phyloP scores from a whole-genome alignment of 2,888 invertebrate genomes.

The Meiosimyza platycephala region DNA sequence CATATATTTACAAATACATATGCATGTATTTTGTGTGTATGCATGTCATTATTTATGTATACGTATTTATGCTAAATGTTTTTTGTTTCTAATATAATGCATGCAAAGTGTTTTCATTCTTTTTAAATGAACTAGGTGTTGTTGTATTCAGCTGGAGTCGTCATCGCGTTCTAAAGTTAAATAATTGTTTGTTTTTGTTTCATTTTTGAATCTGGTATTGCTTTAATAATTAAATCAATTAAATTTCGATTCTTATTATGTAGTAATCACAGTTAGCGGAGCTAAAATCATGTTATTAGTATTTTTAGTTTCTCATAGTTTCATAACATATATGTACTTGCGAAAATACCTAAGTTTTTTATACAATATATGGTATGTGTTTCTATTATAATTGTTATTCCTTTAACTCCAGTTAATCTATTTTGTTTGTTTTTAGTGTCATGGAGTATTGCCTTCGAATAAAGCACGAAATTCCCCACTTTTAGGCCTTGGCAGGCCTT shows the following conservation, averaged over 20 bases:
- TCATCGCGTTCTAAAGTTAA: constrained; percentile 44
- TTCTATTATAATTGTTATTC: not conserved
- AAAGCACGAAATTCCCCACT: constrained; percentile 68
- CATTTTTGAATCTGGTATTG: constrained; percentile 47
- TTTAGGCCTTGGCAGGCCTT: constrained; percentile 66
- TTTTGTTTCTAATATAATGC: constrained; percentile 3
- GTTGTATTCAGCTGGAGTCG: constrained; percentile 53
- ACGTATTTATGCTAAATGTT: constrained; percentile 33
- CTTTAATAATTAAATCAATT: constrained; percentile 54
- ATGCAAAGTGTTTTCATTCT: not conserved
- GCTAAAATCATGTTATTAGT: constrained; percentile 62
- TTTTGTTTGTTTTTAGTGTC: constrained; percentile 60
- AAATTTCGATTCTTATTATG: constrained; percentile 67
- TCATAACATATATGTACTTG: constrained; percentile 39
- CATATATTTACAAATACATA: too few relatives aligned
- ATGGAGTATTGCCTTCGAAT: constrained; percentile 68
- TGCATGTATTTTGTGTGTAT: too few relatives aligned
- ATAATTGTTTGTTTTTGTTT: constrained; percentile 14
- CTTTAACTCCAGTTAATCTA: not conserved
- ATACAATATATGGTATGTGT: not conserved
- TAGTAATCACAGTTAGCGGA: constrained; percentile 69
- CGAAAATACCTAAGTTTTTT: constrained; percentile 8
- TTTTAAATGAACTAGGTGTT: constrained; percentile 46
- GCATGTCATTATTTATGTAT: constrained; percentile 34
- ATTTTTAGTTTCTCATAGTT: constrained; percentile 51